Evolutionary conservation across 2,888 invertebrate species (phyloP), one percentile per base, ranked within the genome.

Genomic region (Dasypolia templi): DNA sequence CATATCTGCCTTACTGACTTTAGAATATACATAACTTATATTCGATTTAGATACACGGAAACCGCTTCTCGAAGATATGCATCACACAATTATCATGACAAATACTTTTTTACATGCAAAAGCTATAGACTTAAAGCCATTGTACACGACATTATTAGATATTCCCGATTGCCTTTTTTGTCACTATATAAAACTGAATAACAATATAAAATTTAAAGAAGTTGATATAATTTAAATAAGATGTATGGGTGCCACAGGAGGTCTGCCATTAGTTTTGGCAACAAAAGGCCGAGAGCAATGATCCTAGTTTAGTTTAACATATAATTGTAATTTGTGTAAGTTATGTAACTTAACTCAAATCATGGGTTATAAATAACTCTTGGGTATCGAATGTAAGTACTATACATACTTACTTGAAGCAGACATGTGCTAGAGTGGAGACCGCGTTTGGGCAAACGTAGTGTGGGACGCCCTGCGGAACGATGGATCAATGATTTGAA

Each of bases 211-310:
- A 79, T 71, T 79, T 69, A 58, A 63, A 67, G 63, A 73, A 61
- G 68, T 79, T 62, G 44, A 77, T 82, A 59, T 72, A 39, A 42
- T 44, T 65, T 67, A 58, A 74, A 68, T 56, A 80, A 62, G 82
- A 82, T 81, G 61, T 83, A 85, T 85, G 44, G 56, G 61, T 64
- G 56, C 74, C 62, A 51, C 74, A 72, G 81, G 84, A 61, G 85
- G 81, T 83, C 86, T 26, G 67, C 62, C 70, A 71, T 85, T 79
- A 58, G 74, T 79, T 75, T 64, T 71, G 35, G 64, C 69, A 62
- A 71, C 67, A 82, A 83, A 72, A 77, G 51, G 58, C 12, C 35
- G 78, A 77, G 84, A 79, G 71, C 86, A 84, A 69, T 79, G 75
- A 77, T 73, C 84, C 59, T 75, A 0, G 9, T 46, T 49, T 19